These are phyloP conservation scores for Centruroides sculpturatus DNA, from an alignment of 1,140 invertebrate species.

Conservation along the genomic window DNA sequence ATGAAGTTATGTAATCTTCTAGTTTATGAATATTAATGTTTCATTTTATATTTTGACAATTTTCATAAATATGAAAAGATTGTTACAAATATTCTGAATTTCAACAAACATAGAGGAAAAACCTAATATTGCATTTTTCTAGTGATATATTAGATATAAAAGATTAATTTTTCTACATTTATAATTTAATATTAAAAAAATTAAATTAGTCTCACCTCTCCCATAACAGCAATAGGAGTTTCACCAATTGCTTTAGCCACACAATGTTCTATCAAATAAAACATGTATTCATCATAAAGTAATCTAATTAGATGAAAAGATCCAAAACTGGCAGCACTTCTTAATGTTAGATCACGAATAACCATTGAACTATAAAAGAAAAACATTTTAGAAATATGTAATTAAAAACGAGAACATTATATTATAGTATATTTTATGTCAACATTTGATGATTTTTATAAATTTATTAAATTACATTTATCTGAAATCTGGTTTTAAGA, in stretches of 20 bases:
- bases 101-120: background rate
- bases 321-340: constrained; percentile 94
- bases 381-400: background rate
- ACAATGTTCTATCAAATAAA: constrained; percentile 93
- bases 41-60: no score
- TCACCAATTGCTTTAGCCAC: constrained; percentile 79
- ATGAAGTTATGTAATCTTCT: no score
- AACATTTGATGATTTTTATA: background rate
- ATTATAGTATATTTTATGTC: background rate
- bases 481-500: background rate
- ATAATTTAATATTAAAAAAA: background rate
- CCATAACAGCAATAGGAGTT: constrained; percentile 90
- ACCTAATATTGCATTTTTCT: background rate
- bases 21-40: no score
- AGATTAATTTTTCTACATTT: background rate
- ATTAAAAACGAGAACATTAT: background rate
- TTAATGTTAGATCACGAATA: constrained; percentile 81
- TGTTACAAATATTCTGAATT: background rate
- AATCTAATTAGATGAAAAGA: constrained; percentile 96
- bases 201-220: constrained; percentile 40
- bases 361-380: constrained; percentile 67
- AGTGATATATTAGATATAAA: background rate
- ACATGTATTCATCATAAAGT: constrained; percentile 98
- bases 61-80: background rate
- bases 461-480: background rate